These are phyloP conservation scores for Poecilia picta DNA, from an alignment of 2,797 vertebrate species.

Conservation along the genomic window DNA sequence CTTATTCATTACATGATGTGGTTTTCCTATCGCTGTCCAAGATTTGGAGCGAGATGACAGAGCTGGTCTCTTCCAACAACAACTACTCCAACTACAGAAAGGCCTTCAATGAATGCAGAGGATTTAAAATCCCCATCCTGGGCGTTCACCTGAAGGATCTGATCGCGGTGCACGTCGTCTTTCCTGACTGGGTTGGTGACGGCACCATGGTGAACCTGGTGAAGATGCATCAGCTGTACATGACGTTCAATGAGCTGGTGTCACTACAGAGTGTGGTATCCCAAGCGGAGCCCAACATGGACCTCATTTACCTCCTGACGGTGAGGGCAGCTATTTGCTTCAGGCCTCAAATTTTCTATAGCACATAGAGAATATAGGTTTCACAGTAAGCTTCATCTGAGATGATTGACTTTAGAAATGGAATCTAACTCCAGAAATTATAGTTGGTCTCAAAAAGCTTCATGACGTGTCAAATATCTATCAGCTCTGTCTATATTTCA, in stretches of 20 bases:
- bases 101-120: constrained; percentile 89
- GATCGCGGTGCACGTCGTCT: constrained; percentile 94
- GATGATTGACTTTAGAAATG: not conserved
- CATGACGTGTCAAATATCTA: not conserved
- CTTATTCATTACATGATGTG: not conserved
- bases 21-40: constrained; percentile 45
- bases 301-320: constrained; percentile 93
- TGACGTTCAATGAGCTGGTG: constrained; percentile 94
- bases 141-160: constrained; percentile 98
- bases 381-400: not conserved
- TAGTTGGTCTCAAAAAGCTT: not conserved
- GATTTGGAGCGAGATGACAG: constrained; percentile 98
- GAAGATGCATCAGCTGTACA: constrained; percentile 98
- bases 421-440: not conserved
- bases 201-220: constrained; percentile 92
- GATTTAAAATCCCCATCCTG: constrained; percentile 96
- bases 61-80: constrained; percentile 94
- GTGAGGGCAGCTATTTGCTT: constrained; percentile 76
- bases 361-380: not conserved
- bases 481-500: not conserved
- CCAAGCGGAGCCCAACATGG: constrained; percentile 96
- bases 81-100: constrained; percentile 97
- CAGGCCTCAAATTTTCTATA: not conserved
- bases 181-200: constrained; percentile 91
- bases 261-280: constrained; percentile 88